These are phyloP conservation scores for Casuarius casuarius DNA, from an alignment of 2,113 vertebrate genomes.

Conservation along the genomic window DNA sequence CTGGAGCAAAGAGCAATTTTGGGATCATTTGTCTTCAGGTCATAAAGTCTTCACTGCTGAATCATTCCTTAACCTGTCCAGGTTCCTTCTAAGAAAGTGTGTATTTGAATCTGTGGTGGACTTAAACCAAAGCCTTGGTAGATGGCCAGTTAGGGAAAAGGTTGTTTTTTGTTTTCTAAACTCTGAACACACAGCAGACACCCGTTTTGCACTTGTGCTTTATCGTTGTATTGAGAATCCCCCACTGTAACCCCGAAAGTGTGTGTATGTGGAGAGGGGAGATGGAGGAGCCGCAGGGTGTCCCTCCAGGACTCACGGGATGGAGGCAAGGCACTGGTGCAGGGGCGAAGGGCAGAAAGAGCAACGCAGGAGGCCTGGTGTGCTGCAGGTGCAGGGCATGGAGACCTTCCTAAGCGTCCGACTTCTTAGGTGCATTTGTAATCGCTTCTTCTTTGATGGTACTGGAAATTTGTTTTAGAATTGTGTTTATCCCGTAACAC, in stretches of 20 bases:
- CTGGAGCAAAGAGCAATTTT: constrained; percentile 5
- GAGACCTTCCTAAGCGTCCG: background rate
- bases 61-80: background rate
- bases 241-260: background rate
- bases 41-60: background rate
- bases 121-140: background rate
- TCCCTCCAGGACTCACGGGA: background rate
- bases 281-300: background rate
- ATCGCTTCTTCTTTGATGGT: background rate
- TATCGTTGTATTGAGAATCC: background rate
- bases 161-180: background rate
- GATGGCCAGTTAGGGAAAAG: too few relatives aligned
- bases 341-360: background rate
- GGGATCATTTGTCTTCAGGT: background rate
- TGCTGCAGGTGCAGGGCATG: rapidly evolving
- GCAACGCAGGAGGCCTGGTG: too few relatives aligned
- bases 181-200: background rate
- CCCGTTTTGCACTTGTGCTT: background rate
- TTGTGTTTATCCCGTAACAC: background rate
- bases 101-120: background rate
- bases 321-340: background rate
- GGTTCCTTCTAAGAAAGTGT: background rate
- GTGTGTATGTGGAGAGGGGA: background rate
- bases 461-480: background rate
- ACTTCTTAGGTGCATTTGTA: background rate